phyloP scores from a whole-genome alignment of 2,888 invertebrate genomes.

The Mythimna ferrago region DNA sequence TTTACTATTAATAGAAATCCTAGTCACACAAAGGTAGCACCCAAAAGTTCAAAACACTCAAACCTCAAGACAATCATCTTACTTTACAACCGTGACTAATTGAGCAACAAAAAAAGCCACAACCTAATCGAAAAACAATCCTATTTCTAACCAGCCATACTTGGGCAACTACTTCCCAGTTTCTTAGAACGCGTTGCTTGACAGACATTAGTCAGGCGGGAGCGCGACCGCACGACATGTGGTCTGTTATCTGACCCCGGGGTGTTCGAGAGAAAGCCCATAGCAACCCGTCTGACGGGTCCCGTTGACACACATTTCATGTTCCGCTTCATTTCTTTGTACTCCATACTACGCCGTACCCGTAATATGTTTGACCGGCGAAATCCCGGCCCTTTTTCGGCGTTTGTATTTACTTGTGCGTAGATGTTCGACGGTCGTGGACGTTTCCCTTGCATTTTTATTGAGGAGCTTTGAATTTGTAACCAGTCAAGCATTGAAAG shows the following conservation, averaged over 20 bases:
- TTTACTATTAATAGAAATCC: not conserved
- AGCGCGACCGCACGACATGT: conserved; percentile 66
- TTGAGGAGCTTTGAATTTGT: conserved; percentile 9
- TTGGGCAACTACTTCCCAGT: conserved; percentile 34
- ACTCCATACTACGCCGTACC: conserved; percentile 42
- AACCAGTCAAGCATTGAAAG: not conserved
- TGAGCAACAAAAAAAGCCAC: conserved; percentile 20
- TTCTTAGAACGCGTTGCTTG: conserved; percentile 55
- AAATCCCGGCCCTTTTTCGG: conserved; percentile 33
- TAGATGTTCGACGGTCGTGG: conserved; percentile 6
- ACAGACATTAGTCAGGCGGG: conserved; percentile 58
- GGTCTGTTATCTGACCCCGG: conserved; percentile 74
- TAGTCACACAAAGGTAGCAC: not conserved
- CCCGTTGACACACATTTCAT: conserved; percentile 77
- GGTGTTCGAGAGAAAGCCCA: conserved; percentile 77
- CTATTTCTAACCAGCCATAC: conserved; percentile 13
- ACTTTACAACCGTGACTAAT: conserved; percentile 33
- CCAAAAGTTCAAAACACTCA: conserved; percentile 13
- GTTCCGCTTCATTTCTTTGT: conserved; percentile 66
- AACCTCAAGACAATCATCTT: conserved; percentile 15
- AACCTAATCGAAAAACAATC: conserved; percentile 30
- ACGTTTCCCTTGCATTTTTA: conserved; percentile 6
- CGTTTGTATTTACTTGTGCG: conserved; percentile 31
- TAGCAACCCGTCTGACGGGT: conserved; percentile 83
- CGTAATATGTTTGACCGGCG: conserved; percentile 46